phyloP scores from a whole-genome alignment of 2,113 vertebrate genomes.

The Numenius arquata region DNA sequence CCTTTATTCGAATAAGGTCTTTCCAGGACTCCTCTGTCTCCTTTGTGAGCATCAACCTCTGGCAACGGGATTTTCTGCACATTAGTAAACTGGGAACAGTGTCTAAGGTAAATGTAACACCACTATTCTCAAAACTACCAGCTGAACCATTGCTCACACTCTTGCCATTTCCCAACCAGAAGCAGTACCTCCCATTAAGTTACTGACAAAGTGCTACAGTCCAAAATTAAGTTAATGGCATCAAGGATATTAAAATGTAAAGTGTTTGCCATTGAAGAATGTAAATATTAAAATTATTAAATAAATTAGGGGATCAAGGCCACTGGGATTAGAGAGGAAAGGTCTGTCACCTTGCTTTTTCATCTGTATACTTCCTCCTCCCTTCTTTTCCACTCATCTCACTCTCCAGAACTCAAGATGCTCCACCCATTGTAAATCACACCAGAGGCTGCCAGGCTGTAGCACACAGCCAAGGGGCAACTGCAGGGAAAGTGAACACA shows the following conservation, averaged over 20 bases:
- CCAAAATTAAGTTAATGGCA: background rate
- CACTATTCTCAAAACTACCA: background rate
- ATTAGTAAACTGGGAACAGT: background rate
- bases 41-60: no score
- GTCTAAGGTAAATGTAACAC: background rate
- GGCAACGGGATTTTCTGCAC: no score
- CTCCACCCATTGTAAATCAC: background rate
- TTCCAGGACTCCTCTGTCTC: no score
- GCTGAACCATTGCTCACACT: background rate
- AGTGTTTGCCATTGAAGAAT: background rate
- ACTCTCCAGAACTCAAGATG: constrained; percentile 28
- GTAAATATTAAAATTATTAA: background rate
- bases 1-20: no score
- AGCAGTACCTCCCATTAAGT: background rate
- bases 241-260: background rate
- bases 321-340: background rate
- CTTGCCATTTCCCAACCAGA: constrained; percentile 5
- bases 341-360: constrained; percentile 13
- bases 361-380: constrained; percentile 28
- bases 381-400: constrained; percentile 22
- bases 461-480: background rate
- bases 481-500: background rate
- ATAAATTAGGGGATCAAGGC: background rate
- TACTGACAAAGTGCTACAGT: background rate
- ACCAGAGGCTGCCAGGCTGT: background rate